phyloP scores from a whole-genome alignment of 2,888 invertebrate species.

The Cyaniris semiargus region DNA sequence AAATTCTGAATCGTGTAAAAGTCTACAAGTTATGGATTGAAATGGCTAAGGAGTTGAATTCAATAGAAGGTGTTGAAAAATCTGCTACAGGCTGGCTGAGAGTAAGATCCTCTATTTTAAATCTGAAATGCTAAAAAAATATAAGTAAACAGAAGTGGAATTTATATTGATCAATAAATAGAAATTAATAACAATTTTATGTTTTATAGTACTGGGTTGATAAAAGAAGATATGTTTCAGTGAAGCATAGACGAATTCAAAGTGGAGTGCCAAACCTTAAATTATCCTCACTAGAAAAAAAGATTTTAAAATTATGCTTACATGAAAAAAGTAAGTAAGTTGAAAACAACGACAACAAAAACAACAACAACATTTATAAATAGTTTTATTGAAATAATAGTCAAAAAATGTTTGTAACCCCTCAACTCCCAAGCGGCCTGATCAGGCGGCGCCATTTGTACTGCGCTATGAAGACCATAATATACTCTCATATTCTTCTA shows the following conservation, averaged over 20 bases:
- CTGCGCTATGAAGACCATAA: too few species aligned
- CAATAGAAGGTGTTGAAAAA: constrained; percentile 60
- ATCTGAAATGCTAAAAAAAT: not conserved
- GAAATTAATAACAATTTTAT: constrained; percentile 1
- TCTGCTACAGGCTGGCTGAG: constrained; percentile 68
- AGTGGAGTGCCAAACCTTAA: constrained; percentile 54
- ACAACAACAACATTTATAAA: too few species aligned
- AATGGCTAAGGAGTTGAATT: constrained; percentile 56
- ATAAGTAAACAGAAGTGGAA: too few species aligned
- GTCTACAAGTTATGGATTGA: constrained; percentile 63
- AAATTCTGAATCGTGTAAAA: constrained; percentile 55
- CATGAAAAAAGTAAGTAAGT: constrained; percentile 46
- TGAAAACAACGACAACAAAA: not conserved
- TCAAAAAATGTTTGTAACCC: too few species aligned
- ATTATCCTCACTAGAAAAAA: constrained; percentile 56
- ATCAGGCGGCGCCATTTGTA: too few species aligned
- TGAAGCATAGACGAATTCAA: constrained; percentile 62
- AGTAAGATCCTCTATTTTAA: constrained; percentile 46
- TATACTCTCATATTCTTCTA: constrained; percentile 30
- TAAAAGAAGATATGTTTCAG: constrained; percentile 57
- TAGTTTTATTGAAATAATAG: too few species aligned
- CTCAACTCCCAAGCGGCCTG: too few species aligned
- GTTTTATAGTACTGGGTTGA: constrained; percentile 63
- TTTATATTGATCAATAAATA: not conserved
- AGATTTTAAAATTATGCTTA: constrained; percentile 56